These are phyloP conservation scores for Neodiprion lecontei DNA, from an alignment of 1,140 invertebrate genomes.

Conservation along the genomic window DNA sequence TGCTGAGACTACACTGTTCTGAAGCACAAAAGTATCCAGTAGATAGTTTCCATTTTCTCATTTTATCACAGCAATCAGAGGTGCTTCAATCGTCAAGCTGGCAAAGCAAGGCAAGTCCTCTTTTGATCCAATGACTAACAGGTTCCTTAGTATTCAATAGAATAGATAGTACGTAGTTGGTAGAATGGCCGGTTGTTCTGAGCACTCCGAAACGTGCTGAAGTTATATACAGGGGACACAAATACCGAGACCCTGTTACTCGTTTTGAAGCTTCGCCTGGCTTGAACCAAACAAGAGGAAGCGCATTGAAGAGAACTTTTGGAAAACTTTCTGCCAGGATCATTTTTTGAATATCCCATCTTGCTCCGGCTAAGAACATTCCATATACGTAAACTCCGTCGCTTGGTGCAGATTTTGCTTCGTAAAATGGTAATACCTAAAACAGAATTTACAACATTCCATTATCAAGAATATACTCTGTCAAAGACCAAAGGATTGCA, in stretches of 20 bases:
- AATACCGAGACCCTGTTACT: conserved; percentile 68
- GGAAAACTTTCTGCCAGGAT: conserved; percentile 78
- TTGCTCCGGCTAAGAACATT: conserved; percentile 83
- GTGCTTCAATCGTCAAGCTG: conserved; percentile 76
- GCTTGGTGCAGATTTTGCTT: conserved; percentile 58
- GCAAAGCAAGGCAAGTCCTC: conserved; percentile 85
- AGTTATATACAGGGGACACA: conserved; percentile 88
- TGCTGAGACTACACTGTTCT: too few relatives aligned
- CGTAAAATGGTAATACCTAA: conserved; percentile 36
- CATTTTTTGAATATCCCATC: conserved; percentile 73
- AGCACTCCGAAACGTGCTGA: conserved; percentile 81
- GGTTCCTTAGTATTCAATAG: conserved; percentile 74
- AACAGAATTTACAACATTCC: not conserved
- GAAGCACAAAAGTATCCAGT: too few relatives aligned
- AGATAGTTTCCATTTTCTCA: too few relatives aligned
- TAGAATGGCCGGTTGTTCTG: conserved; percentile 91
- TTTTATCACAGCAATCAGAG: too few relatives aligned
- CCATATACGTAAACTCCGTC: conserved; percentile 87
- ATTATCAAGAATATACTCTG: too few relatives aligned
- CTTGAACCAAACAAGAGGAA: conserved; percentile 80
- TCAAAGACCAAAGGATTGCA: too few relatives aligned
- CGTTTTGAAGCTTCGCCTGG: conserved; percentile 67
- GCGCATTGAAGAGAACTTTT: conserved; percentile 80
- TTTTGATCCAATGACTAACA: conserved; percentile 84
- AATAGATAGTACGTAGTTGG: conserved; percentile 87